Evolutionary conservation across 2,888 invertebrate species (phyloP).

Genomic region (Yponomeuta malinellus): DNA sequence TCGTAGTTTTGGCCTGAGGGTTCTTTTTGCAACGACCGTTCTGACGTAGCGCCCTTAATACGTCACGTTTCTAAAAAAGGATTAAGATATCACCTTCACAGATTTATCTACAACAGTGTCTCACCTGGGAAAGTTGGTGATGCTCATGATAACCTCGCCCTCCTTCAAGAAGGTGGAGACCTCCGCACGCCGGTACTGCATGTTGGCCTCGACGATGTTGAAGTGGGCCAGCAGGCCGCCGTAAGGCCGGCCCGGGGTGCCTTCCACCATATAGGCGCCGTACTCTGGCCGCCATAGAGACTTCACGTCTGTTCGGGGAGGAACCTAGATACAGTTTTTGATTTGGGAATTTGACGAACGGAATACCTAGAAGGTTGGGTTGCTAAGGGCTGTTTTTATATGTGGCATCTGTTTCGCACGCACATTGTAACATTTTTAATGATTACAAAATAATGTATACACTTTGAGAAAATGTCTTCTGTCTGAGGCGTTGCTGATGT

Average conservation of each 20-base stretch:
- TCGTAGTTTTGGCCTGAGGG: no score
- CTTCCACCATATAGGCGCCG: constrained; percentile 99
- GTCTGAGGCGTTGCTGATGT: no score
- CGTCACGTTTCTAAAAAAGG: no score
- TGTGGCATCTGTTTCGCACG: no score
- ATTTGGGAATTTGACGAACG: neutral
- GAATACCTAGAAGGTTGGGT: neutral
- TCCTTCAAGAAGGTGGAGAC: constrained; percentile 82
- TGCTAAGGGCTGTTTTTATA: no score
- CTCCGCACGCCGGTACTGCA: constrained; percentile 92
- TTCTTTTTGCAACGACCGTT: no score
- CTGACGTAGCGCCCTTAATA: no score
- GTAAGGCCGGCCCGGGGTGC: constrained; percentile 97
- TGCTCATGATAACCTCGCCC: constrained; percentile 90
- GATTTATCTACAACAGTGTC: neutral
- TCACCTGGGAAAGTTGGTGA: constrained; percentile 95
- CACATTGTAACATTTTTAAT: no score
- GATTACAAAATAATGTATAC: no score
- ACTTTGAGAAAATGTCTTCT: no score
- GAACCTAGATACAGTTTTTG: constrained; percentile 8
- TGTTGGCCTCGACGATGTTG: constrained; percentile 98
- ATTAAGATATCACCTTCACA: no score
- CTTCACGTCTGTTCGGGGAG: constrained; percentile 77
- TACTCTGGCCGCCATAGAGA: constrained; percentile 98
- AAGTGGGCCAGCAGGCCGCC: constrained; percentile 97